Conservation (phyloP, 2,888 invertebrate species). For the Mechanitis mazaeus region DNA sequence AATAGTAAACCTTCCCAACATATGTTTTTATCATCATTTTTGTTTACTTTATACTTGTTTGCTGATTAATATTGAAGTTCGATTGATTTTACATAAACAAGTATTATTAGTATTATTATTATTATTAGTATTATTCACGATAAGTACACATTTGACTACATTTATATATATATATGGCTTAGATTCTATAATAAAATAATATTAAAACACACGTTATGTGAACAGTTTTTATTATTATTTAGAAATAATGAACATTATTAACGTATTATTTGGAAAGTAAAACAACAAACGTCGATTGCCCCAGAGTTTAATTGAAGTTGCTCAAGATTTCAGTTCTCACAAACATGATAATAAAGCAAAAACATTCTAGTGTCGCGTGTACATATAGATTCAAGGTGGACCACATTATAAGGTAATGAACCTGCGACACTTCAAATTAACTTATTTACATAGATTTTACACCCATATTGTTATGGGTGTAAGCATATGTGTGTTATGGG, state of each 20-base stretch:
- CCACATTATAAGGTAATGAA: conserved; percentile 19
- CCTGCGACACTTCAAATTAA: conserved; percentile 8
- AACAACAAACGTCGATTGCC: background rate
- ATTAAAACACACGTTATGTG: too few relatives aligned
- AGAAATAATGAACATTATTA: background rate
- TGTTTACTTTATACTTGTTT: conserved; percentile 8
- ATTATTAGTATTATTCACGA: conserved; percentile 10
- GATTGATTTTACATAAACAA: conserved; percentile 15
- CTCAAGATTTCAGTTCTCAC: background rate
- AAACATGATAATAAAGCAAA: conserved; percentile 8
- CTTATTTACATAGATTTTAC: too few relatives aligned
- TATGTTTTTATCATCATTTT: background rate
- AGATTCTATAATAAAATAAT: too few relatives aligned
- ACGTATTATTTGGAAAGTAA: background rate
- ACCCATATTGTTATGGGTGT: too few relatives aligned
- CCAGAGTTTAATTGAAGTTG: background rate
- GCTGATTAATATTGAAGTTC: conserved; percentile 8
- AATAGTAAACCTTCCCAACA: background rate
- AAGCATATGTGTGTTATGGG: too few relatives aligned
- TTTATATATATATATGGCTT: conserved; percentile 10
- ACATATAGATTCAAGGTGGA: conserved; percentile 18
- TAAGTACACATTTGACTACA: conserved; percentile 13
- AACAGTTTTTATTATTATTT: too few relatives aligned
- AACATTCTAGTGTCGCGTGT: background rate
- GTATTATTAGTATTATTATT: conserved; percentile 15